Evolutionary conservation across 2,888 invertebrate species (phyloP).

Genomic region (Salticus scenicus): DNA sequence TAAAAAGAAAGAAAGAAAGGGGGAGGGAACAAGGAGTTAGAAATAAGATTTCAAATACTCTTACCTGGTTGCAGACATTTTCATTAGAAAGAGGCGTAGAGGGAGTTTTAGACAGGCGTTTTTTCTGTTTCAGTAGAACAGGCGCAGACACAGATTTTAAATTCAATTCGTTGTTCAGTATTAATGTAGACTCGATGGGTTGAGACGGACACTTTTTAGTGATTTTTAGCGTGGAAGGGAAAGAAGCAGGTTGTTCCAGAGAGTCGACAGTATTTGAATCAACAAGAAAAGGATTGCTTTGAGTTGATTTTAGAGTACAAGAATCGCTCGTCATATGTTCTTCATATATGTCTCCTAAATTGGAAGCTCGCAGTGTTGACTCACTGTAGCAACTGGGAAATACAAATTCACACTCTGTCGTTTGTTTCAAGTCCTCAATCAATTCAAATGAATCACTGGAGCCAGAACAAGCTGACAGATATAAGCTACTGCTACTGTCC

Average conservation of each 20-base stretch:
- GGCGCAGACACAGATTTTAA: constrained; percentile 60
- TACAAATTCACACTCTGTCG: not conserved
- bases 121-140: constrained; percentile 45
- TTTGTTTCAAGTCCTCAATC: not conserved
- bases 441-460: constrained; percentile 58
- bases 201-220: constrained; percentile 32
- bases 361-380: constrained; percentile 25
- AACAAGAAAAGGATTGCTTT: constrained; percentile 35
- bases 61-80: not conserved
- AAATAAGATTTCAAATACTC: too few relatives aligned
- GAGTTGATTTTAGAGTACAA: constrained; percentile 43
- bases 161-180: constrained; percentile 48
- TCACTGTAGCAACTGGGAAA: constrained; percentile 20
- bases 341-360: constrained; percentile 41
- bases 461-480: constrained; percentile 63
- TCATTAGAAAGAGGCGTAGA: too few relatives aligned
- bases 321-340: constrained; percentile 37
- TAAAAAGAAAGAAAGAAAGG: not conserved
- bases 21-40: too few relatives aligned
- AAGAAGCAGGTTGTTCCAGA: constrained; percentile 40
- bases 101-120: constrained; percentile 10
- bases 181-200: constrained; percentile 43
- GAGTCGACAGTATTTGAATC: constrained; percentile 19
- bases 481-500: constrained; percentile 46
- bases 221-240: constrained; percentile 44